A percentile compares a stretch with the other conserved stretches of the same genome.
These are phyloP conservation scores for Nasua narica DNA, from an alignment of 2,797 vertebrate genomes.

Conservation along the genomic window DNA sequence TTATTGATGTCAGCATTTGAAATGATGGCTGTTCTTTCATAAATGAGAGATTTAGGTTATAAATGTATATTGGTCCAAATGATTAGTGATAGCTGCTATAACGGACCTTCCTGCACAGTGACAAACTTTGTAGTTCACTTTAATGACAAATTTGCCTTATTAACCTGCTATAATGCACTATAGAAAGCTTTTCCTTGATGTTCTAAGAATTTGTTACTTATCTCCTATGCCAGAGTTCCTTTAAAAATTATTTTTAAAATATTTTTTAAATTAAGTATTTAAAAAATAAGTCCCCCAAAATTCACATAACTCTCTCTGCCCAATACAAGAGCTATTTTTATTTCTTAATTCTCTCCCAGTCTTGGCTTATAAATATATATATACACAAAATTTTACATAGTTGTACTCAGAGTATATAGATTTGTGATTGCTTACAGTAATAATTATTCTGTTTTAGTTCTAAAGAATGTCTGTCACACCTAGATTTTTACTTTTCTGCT, in stretches of 20 bases:
- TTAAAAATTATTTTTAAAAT: slow-evolving; percentile 26
- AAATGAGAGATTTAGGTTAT: slow-evolving; percentile 33
- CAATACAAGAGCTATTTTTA: background rate
- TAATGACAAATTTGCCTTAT: slow-evolving; percentile 37
- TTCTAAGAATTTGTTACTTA: slow-evolving; percentile 4
- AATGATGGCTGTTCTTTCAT: slow-evolving; percentile 47
- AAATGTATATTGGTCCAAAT: background rate
- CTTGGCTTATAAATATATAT: background rate
- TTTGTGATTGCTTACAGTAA: slow-evolving; percentile 33
- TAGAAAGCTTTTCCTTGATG: slow-evolving; percentile 31
- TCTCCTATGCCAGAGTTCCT: background rate
- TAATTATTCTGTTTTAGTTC: background rate
- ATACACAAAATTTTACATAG: background rate
- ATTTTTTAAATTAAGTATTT: background rate
- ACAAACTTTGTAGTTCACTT: slow-evolving; percentile 28
- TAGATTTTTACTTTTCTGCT: slow-evolving; percentile 51
- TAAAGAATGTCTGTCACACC: background rate
- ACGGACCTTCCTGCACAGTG: background rate
- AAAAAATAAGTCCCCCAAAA: background rate
- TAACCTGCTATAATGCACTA: background rate
- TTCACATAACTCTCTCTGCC: background rate
- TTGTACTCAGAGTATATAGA: background rate
- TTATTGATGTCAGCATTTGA: slow-evolving; percentile 44
- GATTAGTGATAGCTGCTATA: slow-evolving; percentile 7
- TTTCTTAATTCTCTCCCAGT: background rate